Evolutionary conservation across 1,140 invertebrate species (phyloP), one percentile per base, ranked within the genome.

Genomic region (Leptoteleia sp.): DNA sequence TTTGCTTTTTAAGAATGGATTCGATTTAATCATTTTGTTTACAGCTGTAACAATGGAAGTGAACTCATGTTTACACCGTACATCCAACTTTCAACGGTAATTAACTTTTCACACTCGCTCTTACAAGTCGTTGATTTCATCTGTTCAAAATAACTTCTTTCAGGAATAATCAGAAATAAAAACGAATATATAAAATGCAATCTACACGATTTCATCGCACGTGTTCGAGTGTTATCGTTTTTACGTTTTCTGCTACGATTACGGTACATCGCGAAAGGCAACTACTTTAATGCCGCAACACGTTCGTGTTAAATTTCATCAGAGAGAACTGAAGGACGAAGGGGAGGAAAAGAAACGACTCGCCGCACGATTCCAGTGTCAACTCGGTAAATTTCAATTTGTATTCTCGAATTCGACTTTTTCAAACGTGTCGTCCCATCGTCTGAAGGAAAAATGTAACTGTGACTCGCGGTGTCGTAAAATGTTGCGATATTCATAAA

Each of bases 331-430:
- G 55, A 52, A 59, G 13, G 52, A 55, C 38, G 37, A 38, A 22
- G 43, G 31, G 11, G 48, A 72, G 35, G 29, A 52, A 68, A 65
- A 67, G 33, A 54, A 47, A 59, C 43, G 57, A 29, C 55, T 65
- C 47, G 17, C 65, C 65, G 48, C 33, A 40, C 61, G 54, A 78
- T 71, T 65, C 45, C 67, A 65, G 35, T 70, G 68, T 73, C 76
- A 79, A 70, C 76, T 73, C 52, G 48, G 70, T 79, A 79, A 79
- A 79, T 64, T 64, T 68, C 70, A 73, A 79, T 79, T 79, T 79
- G 70, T 75, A 79, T 70, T 75, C 76, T 47, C 62, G 62, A 42
- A 45, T 47, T 15, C 65, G 29, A 62, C 47, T 50, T 33, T 48
- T 4, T 52, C 22, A 7, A 12, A 27, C 19, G 15, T 35, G 25